A percentile compares a stretch with the other conserved stretches of the same genome.
Conservation (phyloP, 2,888 invertebrate genomes). For the Neoascia interrupta region DNA sequence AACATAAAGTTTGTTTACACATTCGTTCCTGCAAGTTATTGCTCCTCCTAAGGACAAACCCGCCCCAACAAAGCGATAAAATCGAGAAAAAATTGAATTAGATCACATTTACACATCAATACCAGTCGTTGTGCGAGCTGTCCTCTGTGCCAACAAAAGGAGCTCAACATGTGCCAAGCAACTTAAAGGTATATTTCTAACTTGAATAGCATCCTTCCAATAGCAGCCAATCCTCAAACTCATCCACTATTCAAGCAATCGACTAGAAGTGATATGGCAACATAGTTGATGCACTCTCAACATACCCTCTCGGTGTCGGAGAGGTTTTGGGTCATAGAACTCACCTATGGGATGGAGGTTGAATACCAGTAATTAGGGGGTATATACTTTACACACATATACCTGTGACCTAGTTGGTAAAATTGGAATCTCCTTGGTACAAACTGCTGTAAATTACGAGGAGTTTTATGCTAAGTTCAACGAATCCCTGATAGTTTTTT, state of each 20-base stretch:
- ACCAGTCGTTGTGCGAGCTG: too few relatives aligned
- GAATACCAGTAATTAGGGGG: background rate
- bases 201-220: conserved; percentile 18
- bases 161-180: too few relatives aligned
- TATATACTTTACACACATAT: background rate
- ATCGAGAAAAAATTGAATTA: conserved; percentile 9
- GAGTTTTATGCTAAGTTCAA: conserved; percentile 3
- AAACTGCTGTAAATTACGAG: background rate
- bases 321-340: conserved; percentile 1
- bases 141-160: too few relatives aligned
- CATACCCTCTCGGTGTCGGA: background rate
- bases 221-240: conserved; percentile 4
- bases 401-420: conserved; percentile 23
- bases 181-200: conserved; percentile 13
- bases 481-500: background rate
- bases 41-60: background rate
- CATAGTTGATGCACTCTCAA: too few relatives aligned
- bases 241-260: too few relatives aligned
- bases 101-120: conserved; percentile 32
- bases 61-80: conserved; percentile 1
- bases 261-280: too few relatives aligned
- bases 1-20: conserved; percentile 26
- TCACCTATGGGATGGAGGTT: background rate
- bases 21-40: conserved; percentile 18
- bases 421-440: background rate